Evolutionary conservation across 2,888 invertebrate genomes (phyloP), one percentile per base, ranked within the genome.

Genomic region (Lamellibrachia satsuma): DNA sequence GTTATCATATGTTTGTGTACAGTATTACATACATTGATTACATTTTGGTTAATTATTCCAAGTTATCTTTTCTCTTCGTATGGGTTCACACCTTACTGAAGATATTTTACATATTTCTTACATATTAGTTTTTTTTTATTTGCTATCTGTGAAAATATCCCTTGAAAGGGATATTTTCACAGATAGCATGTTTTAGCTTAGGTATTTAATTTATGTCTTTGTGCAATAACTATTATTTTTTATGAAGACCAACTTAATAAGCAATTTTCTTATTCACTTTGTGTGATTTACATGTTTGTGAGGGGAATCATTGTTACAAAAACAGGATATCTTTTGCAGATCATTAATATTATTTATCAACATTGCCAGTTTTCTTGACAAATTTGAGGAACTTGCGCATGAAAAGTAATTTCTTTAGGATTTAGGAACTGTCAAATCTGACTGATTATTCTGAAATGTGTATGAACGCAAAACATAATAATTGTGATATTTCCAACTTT

Each of bases 161-260:
- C 6, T 15, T n/a, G n/a, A 15, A 22, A 6, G 75, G 22, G 75
- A 15, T 11, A 57, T 15, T 57, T 57, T 57, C 8, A 57, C 57
- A 57, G 15, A 75, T 75, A 75, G 22, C 75, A 75, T 75, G 22
- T 22, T 75, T 75, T 75, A 22, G 75, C 22, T 15, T 75, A 60
- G 11, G 60, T 60, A 75, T 75, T 75, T 22, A 75, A 75, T 75
- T 75, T 3, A 75, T 75, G n/a, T 75, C 75, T 75, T 75, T 75
- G 75, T 75, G 75, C 75, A 75, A 75, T 75, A 75, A 75, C 75
- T 75, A 75, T 75, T 75, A 75, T 75, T 75, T 22, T 39, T 75
- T 15, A 75, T 75, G n/a, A 75, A 22, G 75, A 22, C n/a, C 39
- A 75, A n/a, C 15, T 75, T 75, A 75, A 75, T 3, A 22, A 75